phyloP scores from a whole-genome alignment of 1,140 invertebrate species.

The Tetraneura akinire region DNA sequence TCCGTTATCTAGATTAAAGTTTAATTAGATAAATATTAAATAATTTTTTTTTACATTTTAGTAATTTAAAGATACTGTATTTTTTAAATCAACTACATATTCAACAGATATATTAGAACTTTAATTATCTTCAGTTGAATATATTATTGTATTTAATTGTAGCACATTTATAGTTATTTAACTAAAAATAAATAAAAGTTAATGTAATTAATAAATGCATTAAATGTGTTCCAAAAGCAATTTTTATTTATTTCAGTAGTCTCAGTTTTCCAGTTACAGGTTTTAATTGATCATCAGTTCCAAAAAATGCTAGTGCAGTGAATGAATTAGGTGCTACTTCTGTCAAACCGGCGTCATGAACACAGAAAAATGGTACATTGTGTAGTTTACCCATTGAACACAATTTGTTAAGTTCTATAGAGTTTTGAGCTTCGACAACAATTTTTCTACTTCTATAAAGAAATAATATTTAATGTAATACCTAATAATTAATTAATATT shows the following conservation, averaged over 20 bases:
- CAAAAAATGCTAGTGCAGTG: conserved; percentile 39
- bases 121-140: neutral
- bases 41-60: conserved; percentile 25
- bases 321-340: conserved; percentile 18
- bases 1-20: conserved; percentile 32
- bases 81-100: conserved; percentile 27
- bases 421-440: conserved; percentile 28
- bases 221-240: conserved; percentile 22
- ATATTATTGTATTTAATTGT: conserved; percentile 17
- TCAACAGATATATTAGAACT: neutral
- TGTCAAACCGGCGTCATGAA: conserved; percentile 21
- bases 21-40: neutral
- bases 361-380: conserved; percentile 28
- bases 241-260: conserved; percentile 29
- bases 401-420: neutral
- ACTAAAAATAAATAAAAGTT: neutral
- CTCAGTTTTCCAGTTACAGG: conserved; percentile 40
- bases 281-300: conserved; percentile 12
- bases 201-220: conserved; percentile 29
- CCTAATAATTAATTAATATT: too few species aligned
- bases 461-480: neutral
- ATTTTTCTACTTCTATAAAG: conserved; percentile 46
- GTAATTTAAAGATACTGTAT: neutral
- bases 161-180: conserved; percentile 31
- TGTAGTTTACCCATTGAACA: neutral